phyloP scores from a whole-genome alignment of 2,113 vertebrate genomes.

The Pomatorhinus ruficollis region DNA sequence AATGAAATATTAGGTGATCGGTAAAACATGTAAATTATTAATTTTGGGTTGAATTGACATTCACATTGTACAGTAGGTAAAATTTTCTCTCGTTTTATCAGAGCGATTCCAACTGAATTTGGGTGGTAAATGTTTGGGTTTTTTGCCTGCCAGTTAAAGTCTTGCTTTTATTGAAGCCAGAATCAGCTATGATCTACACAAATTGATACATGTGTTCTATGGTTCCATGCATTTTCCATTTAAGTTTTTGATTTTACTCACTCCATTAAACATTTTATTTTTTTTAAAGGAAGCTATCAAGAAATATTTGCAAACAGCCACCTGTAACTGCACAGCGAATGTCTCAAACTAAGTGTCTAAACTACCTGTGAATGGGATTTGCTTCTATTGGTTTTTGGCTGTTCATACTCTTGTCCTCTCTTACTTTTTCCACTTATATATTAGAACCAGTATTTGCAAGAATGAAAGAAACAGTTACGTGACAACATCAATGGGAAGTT shows the following conservation, averaged over 20 bases:
- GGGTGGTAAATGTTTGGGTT: neutral
- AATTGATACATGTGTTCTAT: fast-evolving
- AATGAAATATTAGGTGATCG: neutral
- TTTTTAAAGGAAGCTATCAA: neutral
- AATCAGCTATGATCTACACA: neutral
- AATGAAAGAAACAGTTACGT: neutral
- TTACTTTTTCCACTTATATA: neutral
- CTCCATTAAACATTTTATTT: neutral
- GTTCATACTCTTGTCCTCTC: neutral
- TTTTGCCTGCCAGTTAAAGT: neutral
- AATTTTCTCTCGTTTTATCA: neutral
- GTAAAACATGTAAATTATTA: neutral
- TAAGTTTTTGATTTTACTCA: neutral
- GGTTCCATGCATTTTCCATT: neutral
- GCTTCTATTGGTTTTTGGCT: neutral
- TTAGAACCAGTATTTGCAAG: neutral
- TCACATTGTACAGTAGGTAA: neutral
- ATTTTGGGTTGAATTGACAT: neutral
- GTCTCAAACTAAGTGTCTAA: neutral
- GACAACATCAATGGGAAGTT: neutral
- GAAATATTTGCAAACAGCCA: neutral
- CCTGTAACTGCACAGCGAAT: neutral
- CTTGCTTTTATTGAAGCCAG: neutral
- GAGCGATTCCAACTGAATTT: neutral
- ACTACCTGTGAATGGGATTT: neutral